Percentiles rank a stretch among this genome's conserved stretches.
phyloP scores from a whole-genome alignment of 1,140 invertebrate genomes.

The Apocrypta bakeri region DNA sequence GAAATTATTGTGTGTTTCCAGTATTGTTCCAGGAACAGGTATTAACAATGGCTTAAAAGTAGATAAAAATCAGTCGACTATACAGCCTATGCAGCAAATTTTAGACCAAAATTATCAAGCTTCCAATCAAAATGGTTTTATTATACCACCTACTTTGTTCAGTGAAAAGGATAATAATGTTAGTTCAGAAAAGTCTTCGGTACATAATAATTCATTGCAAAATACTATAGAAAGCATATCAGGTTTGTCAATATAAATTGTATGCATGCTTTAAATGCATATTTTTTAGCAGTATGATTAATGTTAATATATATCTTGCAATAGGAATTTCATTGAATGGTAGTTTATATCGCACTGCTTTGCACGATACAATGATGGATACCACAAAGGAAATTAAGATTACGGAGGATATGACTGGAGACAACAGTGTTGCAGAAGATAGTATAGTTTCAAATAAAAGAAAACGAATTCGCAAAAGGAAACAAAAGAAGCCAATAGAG shows the following conservation, averaged over 20 bases:
- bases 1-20: slow-evolving; percentile 41
- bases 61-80: not conserved
- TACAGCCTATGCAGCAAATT: not conserved
- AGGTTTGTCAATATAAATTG: slow-evolving; percentile 14
- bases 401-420: slow-evolving; percentile 47
- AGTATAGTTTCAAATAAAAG: slow-evolving; percentile 30
- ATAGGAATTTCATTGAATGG: slow-evolving; percentile 12
- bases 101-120: not conserved
- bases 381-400: slow-evolving; percentile 47
- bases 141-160: not conserved
- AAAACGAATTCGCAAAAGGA: slow-evolving; percentile 56
- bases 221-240: not conserved
- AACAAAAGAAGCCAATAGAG: slow-evolving; percentile 42
- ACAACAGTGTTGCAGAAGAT: slow-evolving; percentile 30
- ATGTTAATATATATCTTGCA: slow-evolving; percentile 12
- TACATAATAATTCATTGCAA: not conserved
- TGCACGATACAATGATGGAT: slow-evolving; percentile 45
- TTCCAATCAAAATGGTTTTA: not conserved
- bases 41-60: slow-evolving; percentile 2
- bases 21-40: slow-evolving; percentile 57
- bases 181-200: slow-evolving; percentile 19
- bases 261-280: not conserved
- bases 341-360: slow-evolving; percentile 51
- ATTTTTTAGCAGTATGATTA: slow-evolving; percentile 5
- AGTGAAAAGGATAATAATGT: slow-evolving; percentile 5